A percentile compares a stretch with the other conserved stretches of the same genome.
Evolutionary conservation across 2,888 invertebrate genomes (phyloP).

Genomic region (Aphrophora alni): DNA sequence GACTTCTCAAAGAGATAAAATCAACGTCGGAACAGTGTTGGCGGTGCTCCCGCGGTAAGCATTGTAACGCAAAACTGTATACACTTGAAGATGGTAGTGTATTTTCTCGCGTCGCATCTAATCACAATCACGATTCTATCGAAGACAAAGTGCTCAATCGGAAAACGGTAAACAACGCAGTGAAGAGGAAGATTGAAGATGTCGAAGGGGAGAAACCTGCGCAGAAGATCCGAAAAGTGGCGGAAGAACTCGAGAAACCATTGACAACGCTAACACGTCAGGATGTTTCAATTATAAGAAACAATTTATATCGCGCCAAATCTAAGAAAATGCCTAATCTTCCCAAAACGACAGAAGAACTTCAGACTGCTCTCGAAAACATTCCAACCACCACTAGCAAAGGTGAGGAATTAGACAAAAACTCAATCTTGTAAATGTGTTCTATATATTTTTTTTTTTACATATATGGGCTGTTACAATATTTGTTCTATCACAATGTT

Average conservation of each 20-base stretch:
- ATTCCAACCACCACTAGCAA: constrained; percentile 14
- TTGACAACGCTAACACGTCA: constrained; percentile 16
- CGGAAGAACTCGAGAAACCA: constrained; percentile 16
- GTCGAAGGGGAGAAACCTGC: constrained; percentile 18
- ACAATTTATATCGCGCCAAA: neutral
- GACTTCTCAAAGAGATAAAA: neutral
- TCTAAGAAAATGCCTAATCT: constrained; percentile 14
- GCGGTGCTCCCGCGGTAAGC: constrained; percentile 14
- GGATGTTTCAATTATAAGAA: constrained; percentile 13
- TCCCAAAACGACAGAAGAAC: constrained; percentile 18
- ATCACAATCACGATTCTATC: constrained; percentile 11
- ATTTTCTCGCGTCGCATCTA: constrained; percentile 16
- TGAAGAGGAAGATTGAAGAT: constrained; percentile 16
- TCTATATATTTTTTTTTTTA: neutral
- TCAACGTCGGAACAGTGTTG: constrained; percentile 18
- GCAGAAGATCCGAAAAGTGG: constrained; percentile 19
- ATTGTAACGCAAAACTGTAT: constrained; percentile 14
- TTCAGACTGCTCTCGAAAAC: constrained; percentile 18
- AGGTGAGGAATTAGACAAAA: constrained; percentile 10
- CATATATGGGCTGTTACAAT: constrained; percentile 1
- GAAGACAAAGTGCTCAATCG: constrained; percentile 11
- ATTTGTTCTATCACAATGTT: constrained; percentile 13
- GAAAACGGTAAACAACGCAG: constrained; percentile 14
- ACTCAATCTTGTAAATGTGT: neutral
- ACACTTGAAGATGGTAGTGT: constrained; percentile 18